Base-by-base conservation (phyloP, 2,888 invertebrate genomes). In the Acrobeloides nanus region DNA sequence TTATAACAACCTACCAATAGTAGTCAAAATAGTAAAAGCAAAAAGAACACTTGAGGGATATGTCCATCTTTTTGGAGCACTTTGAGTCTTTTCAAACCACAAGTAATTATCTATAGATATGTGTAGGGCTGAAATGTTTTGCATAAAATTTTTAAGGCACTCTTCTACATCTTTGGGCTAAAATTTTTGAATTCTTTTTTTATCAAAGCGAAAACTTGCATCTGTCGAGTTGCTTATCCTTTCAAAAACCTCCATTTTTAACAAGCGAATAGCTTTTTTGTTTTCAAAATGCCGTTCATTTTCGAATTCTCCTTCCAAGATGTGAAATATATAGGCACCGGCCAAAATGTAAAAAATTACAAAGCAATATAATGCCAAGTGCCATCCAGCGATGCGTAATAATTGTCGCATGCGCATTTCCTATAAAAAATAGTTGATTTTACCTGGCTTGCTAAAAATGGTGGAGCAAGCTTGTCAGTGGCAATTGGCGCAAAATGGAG, bases 1-100 rank as follows among this genome's bases (percentile, higher is more conserved):
- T n/a, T n/a, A n/a, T n/a, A 37, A 15, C 23, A 31, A 34, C 29
- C 29, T 34, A 61, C 64, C 64, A 40, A 68, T 68, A 12, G 68
- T 68, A 10, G 68, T 68, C 4, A 68, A 51, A 48, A 69, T 67
- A n/a, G 69, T 69, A 48, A 67, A 69, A 4, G 68, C 57, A 42
- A 69, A 69, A 0, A 69, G 49, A 4, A 69, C 63, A 42, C 69
- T 64, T 4, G 64, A 57, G 15, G 65, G 59, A 27, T 52, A 67
- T 1, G 68, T 68, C 68, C 68, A 68, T 33, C 67, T 51, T 33
- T 65, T 66, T 34, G 57, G 61, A 2, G 63, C 61, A 21, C 40
- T 50, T 52, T 31, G 23, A n/a, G 40, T 24, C 18, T 61, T 57
- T 40, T 59, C 59, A 43, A 59, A 65, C n/a, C 57, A 57, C 3